These are phyloP conservation scores for Nannoperca australis DNA, from an alignment of 2,797 vertebrate species.

Conservation along the genomic window DNA sequence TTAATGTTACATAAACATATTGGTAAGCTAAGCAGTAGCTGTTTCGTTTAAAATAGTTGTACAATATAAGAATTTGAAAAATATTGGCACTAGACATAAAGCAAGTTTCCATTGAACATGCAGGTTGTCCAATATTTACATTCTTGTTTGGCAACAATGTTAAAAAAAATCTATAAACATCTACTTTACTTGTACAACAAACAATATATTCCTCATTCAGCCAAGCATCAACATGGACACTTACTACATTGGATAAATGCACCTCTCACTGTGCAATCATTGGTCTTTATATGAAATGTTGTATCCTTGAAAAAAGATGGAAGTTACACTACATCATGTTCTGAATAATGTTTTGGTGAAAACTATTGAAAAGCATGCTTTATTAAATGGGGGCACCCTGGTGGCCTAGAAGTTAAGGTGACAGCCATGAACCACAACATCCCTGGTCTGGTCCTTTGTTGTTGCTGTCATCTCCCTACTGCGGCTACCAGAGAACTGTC, in stretches of 20 bases:
- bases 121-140: neutral
- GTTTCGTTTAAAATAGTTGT: neutral
- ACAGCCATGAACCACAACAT: too few relatives aligned
- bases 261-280: neutral
- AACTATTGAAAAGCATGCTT: too few relatives aligned
- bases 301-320: neutral
- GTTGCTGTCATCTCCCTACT: too few relatives aligned
- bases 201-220: neutral
- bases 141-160: neutral
- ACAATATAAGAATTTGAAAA: neutral
- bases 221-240: too few relatives aligned
- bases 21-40: neutral
- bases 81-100: neutral
- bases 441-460: too few relatives aligned
- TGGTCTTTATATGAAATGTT: neutral
- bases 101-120: neutral
- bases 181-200: neutral
- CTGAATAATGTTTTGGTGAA: too few relatives aligned
- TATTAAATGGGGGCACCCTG: too few relatives aligned
- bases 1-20: neutral
- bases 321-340: too few relatives aligned
- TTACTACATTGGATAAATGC: neutral
- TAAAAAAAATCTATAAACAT: too few relatives aligned
- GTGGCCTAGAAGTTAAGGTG: too few relatives aligned
- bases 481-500: too few relatives aligned